These are phyloP conservation scores for Geococcyx californianus DNA, from an alignment of 2,113 vertebrate genomes.

Conservation along the genomic window DNA sequence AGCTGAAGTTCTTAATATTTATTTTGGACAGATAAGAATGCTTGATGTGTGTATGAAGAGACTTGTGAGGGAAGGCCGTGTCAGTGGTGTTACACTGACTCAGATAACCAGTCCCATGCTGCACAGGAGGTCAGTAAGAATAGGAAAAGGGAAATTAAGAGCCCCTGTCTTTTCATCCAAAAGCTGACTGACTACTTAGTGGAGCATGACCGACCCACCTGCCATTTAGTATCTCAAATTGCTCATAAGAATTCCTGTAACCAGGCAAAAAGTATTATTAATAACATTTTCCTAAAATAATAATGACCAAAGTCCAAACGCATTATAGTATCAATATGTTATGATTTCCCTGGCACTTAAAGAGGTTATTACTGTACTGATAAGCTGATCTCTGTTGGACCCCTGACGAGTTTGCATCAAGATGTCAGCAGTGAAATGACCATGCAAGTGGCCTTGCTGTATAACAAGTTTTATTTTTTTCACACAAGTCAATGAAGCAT, in stretches of 20 bases:
- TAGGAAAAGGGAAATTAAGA: neutral
- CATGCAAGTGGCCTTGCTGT: constrained; percentile 39
- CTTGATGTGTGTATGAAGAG: rapidly evolving
- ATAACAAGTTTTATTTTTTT: constrained; percentile 26
- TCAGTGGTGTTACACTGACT: neutral
- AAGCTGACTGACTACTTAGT: neutral
- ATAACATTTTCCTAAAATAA: neutral
- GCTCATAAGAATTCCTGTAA: neutral
- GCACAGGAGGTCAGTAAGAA: neutral
- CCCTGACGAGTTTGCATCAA: neutral
- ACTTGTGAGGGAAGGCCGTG: neutral
- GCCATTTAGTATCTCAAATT: neutral
- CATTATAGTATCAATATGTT: neutral
- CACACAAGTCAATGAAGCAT: constrained; percentile 48
- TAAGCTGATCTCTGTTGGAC: neutral
- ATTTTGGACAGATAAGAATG: neutral
- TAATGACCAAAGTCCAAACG: neutral
- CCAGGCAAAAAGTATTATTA: neutral
- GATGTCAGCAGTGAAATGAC: constrained; percentile 37
- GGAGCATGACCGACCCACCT: neutral
- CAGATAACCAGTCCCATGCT: neutral
- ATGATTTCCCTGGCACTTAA: neutral
- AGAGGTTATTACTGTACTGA: neutral
- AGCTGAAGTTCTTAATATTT: neutral
- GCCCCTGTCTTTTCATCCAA: neutral